Evolutionary conservation across 2,888 invertebrate genomes (phyloP), one percentile per base, ranked within the genome.

Genomic region (Chloromyia formosa): DNA sequence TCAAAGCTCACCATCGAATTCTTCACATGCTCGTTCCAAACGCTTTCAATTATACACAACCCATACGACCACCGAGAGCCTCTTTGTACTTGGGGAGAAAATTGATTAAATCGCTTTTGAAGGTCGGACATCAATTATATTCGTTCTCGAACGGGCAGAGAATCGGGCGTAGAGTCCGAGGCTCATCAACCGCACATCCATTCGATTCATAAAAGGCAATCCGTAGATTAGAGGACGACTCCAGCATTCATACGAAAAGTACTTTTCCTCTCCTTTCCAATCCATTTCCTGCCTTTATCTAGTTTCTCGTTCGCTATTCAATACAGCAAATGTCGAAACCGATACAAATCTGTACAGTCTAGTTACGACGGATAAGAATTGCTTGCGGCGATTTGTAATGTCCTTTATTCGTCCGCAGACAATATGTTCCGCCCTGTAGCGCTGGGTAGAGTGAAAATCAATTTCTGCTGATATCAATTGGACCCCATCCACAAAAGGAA

Each of bases 401-500:
- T 53, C 12, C 66, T 53, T 22, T 68, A 22, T 68, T 49, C 49
- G 22, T 27, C 23, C 35, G 16, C 10, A 20, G 61, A 22, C 23
- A 16, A 40, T 10, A 42, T 64, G 23, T 64, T 35, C 7, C 27
- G 7, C 22, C 35, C 53, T 9, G 12, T 49, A 12, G 20, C 16
- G 14, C 49, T 12, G 27, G 27, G 7, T 35, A 23, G 49, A 49
- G 14, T 18, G 40, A 49, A 68, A 68, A 68, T 68, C 66, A 68
- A 68, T 68, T 68, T 49, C 22, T 49, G 49, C 66, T 49, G 66
- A 45, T 68, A 68, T 68, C 66, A 68, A 68, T 68, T 20, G 66
- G 66, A 68, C 10, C 66, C 49, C n/a, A 14, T 4, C 49, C 66
- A 53, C 66, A 68, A 68, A 49, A 45, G 66, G 66, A 68, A 68